phyloP scores from a whole-genome alignment of 2,113 vertebrate species.

The Mormoops blainvillei region DNA sequence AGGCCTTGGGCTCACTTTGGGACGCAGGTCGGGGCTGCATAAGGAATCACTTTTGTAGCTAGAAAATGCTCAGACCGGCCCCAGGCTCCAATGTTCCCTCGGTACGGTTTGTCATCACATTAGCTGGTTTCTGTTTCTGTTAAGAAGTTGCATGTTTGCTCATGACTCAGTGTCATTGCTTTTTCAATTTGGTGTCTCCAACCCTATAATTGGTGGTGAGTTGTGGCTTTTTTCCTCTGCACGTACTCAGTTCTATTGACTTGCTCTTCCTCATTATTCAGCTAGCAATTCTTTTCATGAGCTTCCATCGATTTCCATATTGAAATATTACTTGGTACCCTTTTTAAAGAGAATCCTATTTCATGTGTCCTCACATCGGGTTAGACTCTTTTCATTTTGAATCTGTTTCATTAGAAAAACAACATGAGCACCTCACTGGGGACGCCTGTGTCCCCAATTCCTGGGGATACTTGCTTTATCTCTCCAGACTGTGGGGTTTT shows the following conservation, averaged over 20 bases:
- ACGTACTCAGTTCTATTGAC: not conserved
- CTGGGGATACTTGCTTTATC: not conserved
- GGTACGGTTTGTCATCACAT: rapidly evolving
- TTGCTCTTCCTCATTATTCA: not conserved
- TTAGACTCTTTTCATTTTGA: not conserved
- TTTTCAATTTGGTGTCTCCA: not conserved
- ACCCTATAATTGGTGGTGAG: not conserved
- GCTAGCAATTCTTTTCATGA: conserved; percentile 1
- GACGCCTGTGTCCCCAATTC: not conserved
- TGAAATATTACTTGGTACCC: not conserved
- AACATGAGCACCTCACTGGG: not conserved
- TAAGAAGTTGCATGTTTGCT: not conserved
- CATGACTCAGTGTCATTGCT: not conserved
- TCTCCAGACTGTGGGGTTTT: not conserved
- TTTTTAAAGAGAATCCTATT: not conserved
- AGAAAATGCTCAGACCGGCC: not conserved
- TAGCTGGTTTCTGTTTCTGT: not conserved
- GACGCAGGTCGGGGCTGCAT: not conserved
- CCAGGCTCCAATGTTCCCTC: not conserved
- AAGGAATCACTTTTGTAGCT: not conserved
- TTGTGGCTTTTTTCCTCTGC: not conserved
- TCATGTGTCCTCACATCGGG: not conserved
- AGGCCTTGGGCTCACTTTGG: not conserved
- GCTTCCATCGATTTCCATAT: conserved; percentile 28
- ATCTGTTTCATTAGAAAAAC: not conserved